phyloP scores from a whole-genome alignment of 1,140 invertebrate species.

The Lordiphosa clarofinis region DNA sequence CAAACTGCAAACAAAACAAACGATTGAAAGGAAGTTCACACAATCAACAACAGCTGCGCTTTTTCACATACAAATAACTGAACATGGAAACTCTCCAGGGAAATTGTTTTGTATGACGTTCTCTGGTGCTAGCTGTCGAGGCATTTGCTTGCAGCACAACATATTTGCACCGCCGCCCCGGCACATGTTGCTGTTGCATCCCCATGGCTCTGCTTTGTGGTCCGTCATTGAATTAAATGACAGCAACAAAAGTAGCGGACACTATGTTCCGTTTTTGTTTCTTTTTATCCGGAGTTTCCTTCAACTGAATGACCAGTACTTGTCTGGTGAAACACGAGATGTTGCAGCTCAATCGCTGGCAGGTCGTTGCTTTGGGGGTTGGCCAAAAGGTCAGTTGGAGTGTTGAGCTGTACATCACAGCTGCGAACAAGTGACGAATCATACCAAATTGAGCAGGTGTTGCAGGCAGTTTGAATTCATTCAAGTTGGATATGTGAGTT shows the following conservation, averaged over 20 bases:
- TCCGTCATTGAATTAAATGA: slow-evolving; percentile 74
- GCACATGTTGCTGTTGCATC: slow-evolving; percentile 41
- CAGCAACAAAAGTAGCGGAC: slow-evolving; percentile 23
- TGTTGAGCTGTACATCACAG: too few relatives aligned
- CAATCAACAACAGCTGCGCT: slow-evolving; percentile 75
- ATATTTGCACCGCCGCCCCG: slow-evolving; percentile 25
- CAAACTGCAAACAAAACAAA: slow-evolving; percentile 58
- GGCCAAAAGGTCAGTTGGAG: too few relatives aligned
- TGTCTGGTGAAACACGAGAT: too few relatives aligned
- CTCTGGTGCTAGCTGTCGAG: slow-evolving; percentile 18
- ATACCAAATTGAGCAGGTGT: too few relatives aligned
- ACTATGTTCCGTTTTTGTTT: too few relatives aligned
- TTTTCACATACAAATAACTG: slow-evolving; percentile 76
- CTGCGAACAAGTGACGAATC: too few relatives aligned
- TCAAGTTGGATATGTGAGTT: too few relatives aligned
- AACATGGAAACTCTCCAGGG: slow-evolving; percentile 73
- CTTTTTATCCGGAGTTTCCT: too few relatives aligned
- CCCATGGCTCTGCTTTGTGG: slow-evolving; percentile 64
- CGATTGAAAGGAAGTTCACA: slow-evolving; percentile 76
- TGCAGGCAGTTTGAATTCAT: too few relatives aligned
- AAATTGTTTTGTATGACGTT: slow-evolving; percentile 68
- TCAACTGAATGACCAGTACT: too few relatives aligned
- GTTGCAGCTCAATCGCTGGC: too few relatives aligned
- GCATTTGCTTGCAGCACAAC: slow-evolving; percentile 28
- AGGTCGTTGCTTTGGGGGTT: too few relatives aligned